These are phyloP conservation scores for Drosophila subobscura DNA, from an alignment of 1,140 invertebrate genomes.

Conservation along the genomic window DNA sequence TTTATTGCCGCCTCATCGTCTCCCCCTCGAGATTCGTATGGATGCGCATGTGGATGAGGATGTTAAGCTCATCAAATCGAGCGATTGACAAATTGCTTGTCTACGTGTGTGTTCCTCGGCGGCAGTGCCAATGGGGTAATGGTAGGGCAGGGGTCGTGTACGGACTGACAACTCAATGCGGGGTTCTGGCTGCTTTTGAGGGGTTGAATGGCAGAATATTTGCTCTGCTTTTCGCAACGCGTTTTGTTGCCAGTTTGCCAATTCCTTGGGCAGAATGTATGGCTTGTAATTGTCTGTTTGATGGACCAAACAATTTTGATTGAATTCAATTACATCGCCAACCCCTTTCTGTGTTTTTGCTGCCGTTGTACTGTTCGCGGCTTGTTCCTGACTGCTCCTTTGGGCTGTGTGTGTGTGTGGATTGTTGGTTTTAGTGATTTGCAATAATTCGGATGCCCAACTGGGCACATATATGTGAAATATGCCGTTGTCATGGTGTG, in stretches of 20 bases:
- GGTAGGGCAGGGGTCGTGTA: constrained; percentile 12
- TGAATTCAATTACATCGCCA: constrained; percentile 79
- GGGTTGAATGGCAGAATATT: constrained; percentile 4
- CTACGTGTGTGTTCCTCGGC: constrained; percentile 68
- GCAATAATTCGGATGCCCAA: constrained; percentile 65
- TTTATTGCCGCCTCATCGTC: constrained; percentile 3
- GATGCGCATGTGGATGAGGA: constrained; percentile 22
- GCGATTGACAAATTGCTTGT: constrained; percentile 77
- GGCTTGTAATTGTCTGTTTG: constrained; percentile 79
- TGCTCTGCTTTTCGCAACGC: constrained; percentile 5
- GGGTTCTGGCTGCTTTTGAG: background rate
- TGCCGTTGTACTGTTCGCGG: background rate
- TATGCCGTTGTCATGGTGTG: constrained; percentile 80
- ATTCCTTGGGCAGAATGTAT: constrained; percentile 54
- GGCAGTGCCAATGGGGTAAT: constrained; percentile 8
- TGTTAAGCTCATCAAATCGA: constrained; percentile 70
- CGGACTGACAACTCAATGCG: constrained; percentile 66
- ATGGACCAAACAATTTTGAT: constrained; percentile 83
- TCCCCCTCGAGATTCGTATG: constrained; percentile 1
- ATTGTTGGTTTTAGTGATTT: constrained; percentile 81
- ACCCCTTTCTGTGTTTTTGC: constrained; percentile 27
- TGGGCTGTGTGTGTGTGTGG: constrained; percentile 29
- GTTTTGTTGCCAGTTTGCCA: constrained; percentile 38
- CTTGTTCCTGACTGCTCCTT: constrained; percentile 3
- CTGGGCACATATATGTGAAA: constrained; percentile 68